Base-by-base conservation (phyloP, 2,113 vertebrate genomes). In the Clarias gariepinus region DNA sequence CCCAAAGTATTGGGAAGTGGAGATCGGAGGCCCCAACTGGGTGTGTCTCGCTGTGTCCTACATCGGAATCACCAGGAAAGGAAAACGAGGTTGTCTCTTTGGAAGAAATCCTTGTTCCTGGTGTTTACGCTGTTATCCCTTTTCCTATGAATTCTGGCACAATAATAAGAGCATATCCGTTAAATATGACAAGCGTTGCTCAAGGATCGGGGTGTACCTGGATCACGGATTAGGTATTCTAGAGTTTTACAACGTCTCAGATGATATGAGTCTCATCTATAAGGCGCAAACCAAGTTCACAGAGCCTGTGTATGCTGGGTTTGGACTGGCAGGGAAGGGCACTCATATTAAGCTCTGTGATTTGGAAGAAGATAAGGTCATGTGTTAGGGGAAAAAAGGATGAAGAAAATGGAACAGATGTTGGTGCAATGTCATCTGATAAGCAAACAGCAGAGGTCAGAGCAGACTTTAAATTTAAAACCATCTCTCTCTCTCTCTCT, bases 211-310 rank as follows among this genome's bases (percentile, higher is more conserved):
- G 41, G 90, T 91, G 61, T 91, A 90, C 69, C 74, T 91, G 80
- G 73, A 90, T 60, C 83, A 88, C n/a, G 77, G 73, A 28, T 55
- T 78, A 28, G 88, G 90, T 2, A 53, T 83, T 81, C 71, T 90
- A 73, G 88, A 89, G 23, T 90, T 91, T 82, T 90, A 89, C 82
- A 83, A 86, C 58, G 86, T 90, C 68, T 86, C 82, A 3, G 78
- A 85, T 81, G 87, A 85, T 60, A 90, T 89, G 89, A 89, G 83
- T 81, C 89, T 90, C 73, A 89, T 91, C 55, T 73, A 90, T 71
- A 85, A 83, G 21, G 63, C 82, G 13, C 78, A 88, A 28, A 88
- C 66, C 28, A 74, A 30, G n/a, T 91, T 91, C 79, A 88, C 28
- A 0, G 82, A 91, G 60, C 87, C 89, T 8, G 82, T 91, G 21